Base-by-base conservation (phyloP, 2,113 vertebrate genomes). In the Taurulus bubalis region DNA sequence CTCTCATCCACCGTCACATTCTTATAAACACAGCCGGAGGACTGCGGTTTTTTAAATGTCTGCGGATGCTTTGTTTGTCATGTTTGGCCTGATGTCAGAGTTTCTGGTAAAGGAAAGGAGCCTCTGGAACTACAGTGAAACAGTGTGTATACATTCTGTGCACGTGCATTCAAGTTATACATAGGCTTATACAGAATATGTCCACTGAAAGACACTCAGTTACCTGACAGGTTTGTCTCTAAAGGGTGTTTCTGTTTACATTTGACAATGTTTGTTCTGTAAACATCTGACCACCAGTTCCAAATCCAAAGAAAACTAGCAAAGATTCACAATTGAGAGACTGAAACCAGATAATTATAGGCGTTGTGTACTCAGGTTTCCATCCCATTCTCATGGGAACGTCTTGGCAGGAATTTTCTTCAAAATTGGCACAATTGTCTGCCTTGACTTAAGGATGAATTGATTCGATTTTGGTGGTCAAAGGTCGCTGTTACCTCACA, bases 11-110 rank as follows among this genome's bases (percentile, higher is more conserved):
- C 32, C 26, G 9, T 67, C 47, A 36, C 65, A 64, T 45, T 75
- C 34, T 63, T 36, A 26, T 76, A 49, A 82, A 82, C 84, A 70
- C 3, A 42, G 51, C 65, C 69, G 34, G 30, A 72, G 62, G 75
- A 53, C 78, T 45, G 11, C 47, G 30, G 45, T 28, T 34, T 62
- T 47, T 60, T 66, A 36, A 28, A 68, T 68, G 12, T 72, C 30
- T 75, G 12, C 24, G 51, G 26, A 72, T 85, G 56, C 47, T 72
- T 62, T 76, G 22, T 53, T 83, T 85, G 69, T 62, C 64, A 47
- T 77, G 42, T 80, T 47, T 71, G 64, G 77, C 69, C 26, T 51
- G 24, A 60, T 56, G 69, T 73, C 38, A 80, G 55, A 49, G 8
- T 56, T 16, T 6, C 49, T 24, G 34, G 15, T 60, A 65, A 34